phyloP scores from a whole-genome alignment of 2,113 vertebrate species.

The Rhinolophus ferrumequinum region DNA sequence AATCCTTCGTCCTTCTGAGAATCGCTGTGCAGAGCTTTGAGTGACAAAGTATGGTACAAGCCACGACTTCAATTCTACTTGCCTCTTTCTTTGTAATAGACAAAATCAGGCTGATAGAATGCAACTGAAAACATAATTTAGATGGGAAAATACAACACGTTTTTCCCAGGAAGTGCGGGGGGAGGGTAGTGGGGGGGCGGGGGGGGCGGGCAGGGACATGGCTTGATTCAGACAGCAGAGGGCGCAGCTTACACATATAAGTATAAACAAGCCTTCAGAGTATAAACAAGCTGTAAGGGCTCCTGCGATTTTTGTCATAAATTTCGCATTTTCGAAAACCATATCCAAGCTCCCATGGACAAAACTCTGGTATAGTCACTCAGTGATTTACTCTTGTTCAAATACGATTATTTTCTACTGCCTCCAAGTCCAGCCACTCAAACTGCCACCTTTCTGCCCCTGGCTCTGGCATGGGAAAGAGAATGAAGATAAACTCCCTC shows the following conservation, averaged over 20 bases:
- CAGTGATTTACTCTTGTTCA: not conserved
- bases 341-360: conserved; percentile 1
- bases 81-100: conserved; percentile 70
- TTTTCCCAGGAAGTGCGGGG: conserved; percentile 57
- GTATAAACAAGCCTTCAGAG: conserved; percentile 1
- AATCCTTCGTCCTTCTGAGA: conserved; percentile 55
- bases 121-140: conserved; percentile 72
- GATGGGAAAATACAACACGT: conserved; percentile 69
- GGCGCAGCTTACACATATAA: conserved; percentile 83
- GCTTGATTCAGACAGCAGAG: conserved; percentile 82
- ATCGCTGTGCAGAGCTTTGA: conserved; percentile 50
- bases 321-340: conserved; percentile 51
- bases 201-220: conserved; percentile 48
- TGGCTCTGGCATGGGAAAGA: conserved; percentile 49
- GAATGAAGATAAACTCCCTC: conserved; percentile 47
- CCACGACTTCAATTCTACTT: conserved; percentile 64
- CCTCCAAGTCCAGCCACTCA: conserved; percentile 55
- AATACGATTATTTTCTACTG: conserved; percentile 54
- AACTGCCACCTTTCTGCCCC: conserved; percentile 56
- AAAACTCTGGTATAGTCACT: conserved; percentile 40
- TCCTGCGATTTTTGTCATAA: conserved; percentile 54
- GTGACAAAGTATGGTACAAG: conserved; percentile 40
- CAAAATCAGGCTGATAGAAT: conserved; percentile 63
- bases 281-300: conserved; percentile 30
- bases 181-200: no score